phyloP scores from a whole-genome alignment of 2,797 vertebrate species.

The Huso huso region DNA sequence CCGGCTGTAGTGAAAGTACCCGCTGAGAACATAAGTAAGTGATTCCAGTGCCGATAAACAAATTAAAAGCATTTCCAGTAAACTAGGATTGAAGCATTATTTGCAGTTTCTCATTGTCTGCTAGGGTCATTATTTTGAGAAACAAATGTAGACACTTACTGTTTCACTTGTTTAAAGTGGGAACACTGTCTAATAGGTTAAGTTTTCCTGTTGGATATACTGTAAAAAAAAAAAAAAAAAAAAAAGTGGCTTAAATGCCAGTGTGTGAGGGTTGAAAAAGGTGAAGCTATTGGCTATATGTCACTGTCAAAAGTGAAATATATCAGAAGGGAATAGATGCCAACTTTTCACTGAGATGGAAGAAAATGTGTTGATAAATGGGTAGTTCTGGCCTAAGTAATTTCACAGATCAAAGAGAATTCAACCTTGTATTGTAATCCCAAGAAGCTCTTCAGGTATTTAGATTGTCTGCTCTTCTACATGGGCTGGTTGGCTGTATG shows the following conservation, averaged over 20 bases:
- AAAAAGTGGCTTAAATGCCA: background rate
- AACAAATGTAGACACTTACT: too few relatives aligned
- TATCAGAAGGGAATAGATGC: conserved; percentile 48
- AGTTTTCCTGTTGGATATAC: conserved; percentile 25
- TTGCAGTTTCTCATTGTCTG: background rate
- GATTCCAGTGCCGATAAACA: conserved; percentile 25
- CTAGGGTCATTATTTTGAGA: background rate
- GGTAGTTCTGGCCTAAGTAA: conserved; percentile 39
- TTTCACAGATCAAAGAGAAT: conserved; percentile 52
- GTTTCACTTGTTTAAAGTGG: too few relatives aligned
- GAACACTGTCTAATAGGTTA: too few relatives aligned
- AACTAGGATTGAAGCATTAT: conserved; percentile 8
- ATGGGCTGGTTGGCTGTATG: too few relatives aligned
- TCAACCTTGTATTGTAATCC: conserved; percentile 32
- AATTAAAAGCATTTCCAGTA: conserved; percentile 16
- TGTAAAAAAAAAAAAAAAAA: background rate
- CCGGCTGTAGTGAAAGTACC: conserved; percentile 93
- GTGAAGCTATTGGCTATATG: conserved; percentile 44
- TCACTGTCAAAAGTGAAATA: conserved; percentile 57
- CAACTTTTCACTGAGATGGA: conserved; percentile 43
- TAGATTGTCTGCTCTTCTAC: conserved; percentile 1
- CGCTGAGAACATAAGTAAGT: conserved; percentile 94
- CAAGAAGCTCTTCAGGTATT: conserved; percentile 8
- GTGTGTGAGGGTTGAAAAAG: conserved; percentile 40
- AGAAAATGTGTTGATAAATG: conserved; percentile 43